Conservation (phyloP, 2,113 vertebrate species). For the Chloroceryle aenea region DNA sequence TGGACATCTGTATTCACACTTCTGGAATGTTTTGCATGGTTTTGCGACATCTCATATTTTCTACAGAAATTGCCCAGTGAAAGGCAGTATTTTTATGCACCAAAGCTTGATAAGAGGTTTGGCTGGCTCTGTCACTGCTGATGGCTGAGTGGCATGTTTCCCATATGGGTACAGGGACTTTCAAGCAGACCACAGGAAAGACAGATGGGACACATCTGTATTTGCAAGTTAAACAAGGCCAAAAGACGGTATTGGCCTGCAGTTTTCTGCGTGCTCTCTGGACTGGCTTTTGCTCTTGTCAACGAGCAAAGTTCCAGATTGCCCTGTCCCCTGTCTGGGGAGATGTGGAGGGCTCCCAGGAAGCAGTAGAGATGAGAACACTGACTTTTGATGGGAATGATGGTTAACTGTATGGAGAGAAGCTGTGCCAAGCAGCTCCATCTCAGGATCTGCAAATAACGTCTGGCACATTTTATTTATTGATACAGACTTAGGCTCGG, state of each 20-base stretch:
- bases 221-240: neutral
- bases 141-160: neutral
- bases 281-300: neutral
- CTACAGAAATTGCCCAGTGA: neutral
- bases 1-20: neutral
- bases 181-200: neutral
- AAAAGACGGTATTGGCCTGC: neutral
- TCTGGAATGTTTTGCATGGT: neutral
- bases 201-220: slow-evolving; percentile 1
- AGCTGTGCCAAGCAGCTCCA: neutral
- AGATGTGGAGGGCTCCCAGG: neutral
- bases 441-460: neutral
- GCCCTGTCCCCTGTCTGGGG: neutral
- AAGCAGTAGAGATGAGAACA: neutral
- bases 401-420: neutral
- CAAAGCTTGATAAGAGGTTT: neutral
- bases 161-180: neutral
- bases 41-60: neutral
- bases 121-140: neutral
- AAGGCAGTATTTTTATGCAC: neutral
- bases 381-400: neutral
- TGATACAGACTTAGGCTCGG: neutral
- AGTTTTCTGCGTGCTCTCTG: neutral
- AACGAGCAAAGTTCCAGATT: neutral
- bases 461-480: slow-evolving; percentile 9